Evolutionary conservation across 2,113 vertebrate genomes (phyloP), one percentile per base, ranked within the genome.

Genomic region (Alligator sinensis): DNA sequence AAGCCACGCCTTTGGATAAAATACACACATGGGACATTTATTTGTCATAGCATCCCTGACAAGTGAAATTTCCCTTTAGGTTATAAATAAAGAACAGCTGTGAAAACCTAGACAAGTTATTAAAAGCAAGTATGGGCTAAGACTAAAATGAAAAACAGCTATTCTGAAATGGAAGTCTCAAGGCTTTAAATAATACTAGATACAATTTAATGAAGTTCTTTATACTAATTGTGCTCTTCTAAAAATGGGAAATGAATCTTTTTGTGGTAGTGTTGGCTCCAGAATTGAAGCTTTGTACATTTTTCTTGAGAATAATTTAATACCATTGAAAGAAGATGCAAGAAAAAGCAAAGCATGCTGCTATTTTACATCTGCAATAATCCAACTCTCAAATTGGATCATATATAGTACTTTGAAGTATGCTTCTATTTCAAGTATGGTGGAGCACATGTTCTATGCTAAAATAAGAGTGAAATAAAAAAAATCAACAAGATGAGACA

Each of bases 31-130:
- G 82, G 87, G 91, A 94, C 58, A 88, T 79, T 86, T 95, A 84
- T 95, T 94, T 97, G 94, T 95, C 87, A 92, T 63, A 84, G 27
- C 77, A 68, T 92, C 83, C 77, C 60, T 92, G 96, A 97, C 91
- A 93, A 95, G 72, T 93, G 81, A 94, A 91, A 94, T 93, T 94
- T 87, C 94, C 94, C 62, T 24, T 88, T 93, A 81, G 92, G 82
- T 54, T 87, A 77, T 77, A 96, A 97, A 96, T 91, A 94, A 64
- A 96, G 57, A 95, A 90, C 97, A 97, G 91, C 95, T 96, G 93
- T 94, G 85, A 84, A 86, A 92, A 62, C 70, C 72, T 68, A 87
- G 59, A 87, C 80, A 93, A 9, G 4, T 93, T 91, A 77, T 82
- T 63, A 84, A 30, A 88, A 92, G 58, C 27, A 62, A 96, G 77